Conservation (phyloP, 37 sponge, comb jelly and placozoan species). For the Eunapius fragilis region DNA sequence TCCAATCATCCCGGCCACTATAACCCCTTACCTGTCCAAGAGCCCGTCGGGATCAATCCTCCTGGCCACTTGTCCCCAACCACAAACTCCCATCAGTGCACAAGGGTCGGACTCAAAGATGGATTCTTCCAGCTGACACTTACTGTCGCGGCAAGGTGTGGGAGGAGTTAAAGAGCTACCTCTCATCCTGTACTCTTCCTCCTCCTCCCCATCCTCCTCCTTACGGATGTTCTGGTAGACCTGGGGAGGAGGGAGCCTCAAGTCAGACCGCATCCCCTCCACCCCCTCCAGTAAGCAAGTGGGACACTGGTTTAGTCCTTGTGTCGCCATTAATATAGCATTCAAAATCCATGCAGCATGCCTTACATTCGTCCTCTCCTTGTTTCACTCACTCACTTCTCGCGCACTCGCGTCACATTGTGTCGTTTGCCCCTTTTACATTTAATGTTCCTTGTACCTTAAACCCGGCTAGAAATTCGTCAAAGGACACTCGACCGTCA, state of each 20-base stretch:
- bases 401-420: background rate
- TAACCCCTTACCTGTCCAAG: constrained; percentile 16
- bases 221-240: background rate
- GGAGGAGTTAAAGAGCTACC: background rate
- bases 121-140: background rate
- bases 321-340: too few species aligned
- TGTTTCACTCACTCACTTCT: background rate
- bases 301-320: too few species aligned
- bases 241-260: background rate
- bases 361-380: too few species aligned
- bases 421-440: too few species aligned
- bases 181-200: background rate
- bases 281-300: too few species aligned
- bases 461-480: constrained; percentile 47
- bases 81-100: background rate
- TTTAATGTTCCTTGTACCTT: constrained; percentile 24
- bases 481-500: constrained; percentile 59
- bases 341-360: too few species aligned
- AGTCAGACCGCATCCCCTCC: too few species aligned
- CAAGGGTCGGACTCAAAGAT: background rate
- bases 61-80: constrained; percentile 17
- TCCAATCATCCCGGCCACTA: too few species aligned
- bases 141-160: background rate
- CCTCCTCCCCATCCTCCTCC: background rate
- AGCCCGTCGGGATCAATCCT: constrained; percentile 46